phyloP scores from a whole-genome alignment of 2,888 invertebrate genomes.

The Lithodes maja region DNA sequence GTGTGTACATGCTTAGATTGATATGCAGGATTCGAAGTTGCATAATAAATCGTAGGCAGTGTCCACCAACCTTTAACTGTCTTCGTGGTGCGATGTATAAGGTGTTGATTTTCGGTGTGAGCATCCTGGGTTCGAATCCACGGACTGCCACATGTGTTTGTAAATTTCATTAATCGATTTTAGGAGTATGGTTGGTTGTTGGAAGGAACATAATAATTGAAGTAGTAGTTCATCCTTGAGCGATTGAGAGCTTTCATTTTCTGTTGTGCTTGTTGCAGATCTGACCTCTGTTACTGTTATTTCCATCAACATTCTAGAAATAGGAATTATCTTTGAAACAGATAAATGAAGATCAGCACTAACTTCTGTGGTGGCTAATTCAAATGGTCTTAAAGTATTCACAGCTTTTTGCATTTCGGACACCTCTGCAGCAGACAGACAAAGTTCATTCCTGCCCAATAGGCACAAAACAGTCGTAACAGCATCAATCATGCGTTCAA shows the following conservation, averaged over 20 bases:
- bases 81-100: no score
- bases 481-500: constrained; percentile 22
- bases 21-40: no score
- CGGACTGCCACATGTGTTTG: no score
- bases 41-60: no score
- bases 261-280: not conserved
- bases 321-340: constrained; percentile 21
- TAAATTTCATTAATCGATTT: no score
- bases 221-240: constrained; percentile 3
- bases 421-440: not conserved
- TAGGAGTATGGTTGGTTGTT: no score
- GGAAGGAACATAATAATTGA: no score
- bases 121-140: no score
- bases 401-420: not conserved
- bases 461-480: not conserved
- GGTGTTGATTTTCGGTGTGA: no score
- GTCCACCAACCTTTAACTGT: no score
- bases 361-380: constrained; percentile 18
- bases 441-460: not conserved
- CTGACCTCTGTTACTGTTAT: not conserved
- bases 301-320: not conserved
- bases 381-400: constrained; percentile 11
- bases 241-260: not conserved
- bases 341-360: constrained; percentile 12
- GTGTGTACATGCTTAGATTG: no score